These are phyloP conservation scores for Drosophila guanche DNA, from an alignment of 1,140 invertebrate genomes.

Conservation along the genomic window DNA sequence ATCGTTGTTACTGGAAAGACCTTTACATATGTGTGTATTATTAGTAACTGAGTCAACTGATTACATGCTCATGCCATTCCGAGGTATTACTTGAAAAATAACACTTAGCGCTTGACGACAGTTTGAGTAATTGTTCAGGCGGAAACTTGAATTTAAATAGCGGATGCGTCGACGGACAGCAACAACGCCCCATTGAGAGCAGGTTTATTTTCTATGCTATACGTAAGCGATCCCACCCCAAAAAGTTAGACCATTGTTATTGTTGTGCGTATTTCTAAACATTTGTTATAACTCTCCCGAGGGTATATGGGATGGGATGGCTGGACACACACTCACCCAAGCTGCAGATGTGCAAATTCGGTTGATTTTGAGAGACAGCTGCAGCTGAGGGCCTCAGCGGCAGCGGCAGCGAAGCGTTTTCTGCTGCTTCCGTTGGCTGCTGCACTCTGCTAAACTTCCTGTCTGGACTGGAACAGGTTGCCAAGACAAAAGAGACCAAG, in stretches of 20 bases:
- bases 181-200: slow-evolving; percentile 43
- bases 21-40: slow-evolving; percentile 15
- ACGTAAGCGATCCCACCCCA: slow-evolving; percentile 16
- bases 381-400: slow-evolving; percentile 35
- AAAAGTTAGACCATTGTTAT: slow-evolving; percentile 19
- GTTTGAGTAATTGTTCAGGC: slow-evolving; percentile 57
- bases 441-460: slow-evolving; percentile 75
- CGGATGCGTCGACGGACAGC: slow-evolving; percentile 34
- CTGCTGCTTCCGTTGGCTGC: slow-evolving; percentile 46
- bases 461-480: slow-evolving; percentile 71
- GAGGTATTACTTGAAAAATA: slow-evolving; percentile 34
- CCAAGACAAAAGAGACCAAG: slow-evolving; percentile 51
- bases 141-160: slow-evolving; percentile 56
- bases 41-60: slow-evolving; percentile 45
- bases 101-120: slow-evolving; percentile 34
- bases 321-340: slow-evolving; percentile 42
- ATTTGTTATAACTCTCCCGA: slow-evolving; percentile 14
- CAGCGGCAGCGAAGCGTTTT: slow-evolving; percentile 46
- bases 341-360: slow-evolving; percentile 10
- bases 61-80: neutral
- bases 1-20: neutral
- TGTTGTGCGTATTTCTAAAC: neutral
- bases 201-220: slow-evolving; percentile 5
- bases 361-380: slow-evolving; percentile 40
- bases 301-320: slow-evolving; percentile 1